Conservation (phyloP, 2,797 vertebrate genomes). For the Falco rusticolus region DNA sequence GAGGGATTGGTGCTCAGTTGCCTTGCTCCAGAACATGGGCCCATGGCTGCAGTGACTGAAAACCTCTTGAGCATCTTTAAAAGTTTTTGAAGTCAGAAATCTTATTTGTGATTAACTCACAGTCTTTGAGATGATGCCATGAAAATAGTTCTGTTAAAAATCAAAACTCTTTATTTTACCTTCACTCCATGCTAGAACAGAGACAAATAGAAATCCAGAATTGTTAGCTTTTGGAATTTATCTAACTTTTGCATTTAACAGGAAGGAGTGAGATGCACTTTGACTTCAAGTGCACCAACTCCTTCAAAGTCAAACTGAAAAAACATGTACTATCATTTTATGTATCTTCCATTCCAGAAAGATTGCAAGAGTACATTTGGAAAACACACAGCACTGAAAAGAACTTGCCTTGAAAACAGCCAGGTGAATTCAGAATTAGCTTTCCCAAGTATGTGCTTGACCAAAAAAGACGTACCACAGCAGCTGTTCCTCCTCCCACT, state of each 20-base stretch:
- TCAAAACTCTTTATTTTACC: background rate
- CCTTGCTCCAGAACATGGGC: fast-evolving
- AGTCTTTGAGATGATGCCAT: background rate
- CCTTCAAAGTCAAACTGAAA: background rate
- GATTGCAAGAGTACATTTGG: background rate
- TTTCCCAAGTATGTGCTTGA: background rate
- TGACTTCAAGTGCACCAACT: background rate
- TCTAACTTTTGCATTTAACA: background rate
- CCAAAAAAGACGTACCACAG: background rate
- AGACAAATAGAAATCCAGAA: background rate
- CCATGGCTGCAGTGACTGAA: fast-evolving
- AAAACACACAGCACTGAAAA: background rate
- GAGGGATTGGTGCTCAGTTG: background rate
- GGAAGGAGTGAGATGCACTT: background rate
- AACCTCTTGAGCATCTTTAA: background rate
- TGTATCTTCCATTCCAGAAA: background rate
- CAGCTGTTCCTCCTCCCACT: background rate
- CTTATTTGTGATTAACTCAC: background rate
- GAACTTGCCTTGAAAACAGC: background rate
- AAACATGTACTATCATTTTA: background rate
- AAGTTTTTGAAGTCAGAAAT: background rate
- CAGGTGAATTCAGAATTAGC: background rate
- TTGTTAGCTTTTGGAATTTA: background rate
- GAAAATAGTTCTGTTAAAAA: background rate
- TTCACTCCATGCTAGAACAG: background rate